Evolutionary conservation across 1,140 invertebrate genomes (phyloP).

Genomic region (Pemphigus obesinymphae): DNA sequence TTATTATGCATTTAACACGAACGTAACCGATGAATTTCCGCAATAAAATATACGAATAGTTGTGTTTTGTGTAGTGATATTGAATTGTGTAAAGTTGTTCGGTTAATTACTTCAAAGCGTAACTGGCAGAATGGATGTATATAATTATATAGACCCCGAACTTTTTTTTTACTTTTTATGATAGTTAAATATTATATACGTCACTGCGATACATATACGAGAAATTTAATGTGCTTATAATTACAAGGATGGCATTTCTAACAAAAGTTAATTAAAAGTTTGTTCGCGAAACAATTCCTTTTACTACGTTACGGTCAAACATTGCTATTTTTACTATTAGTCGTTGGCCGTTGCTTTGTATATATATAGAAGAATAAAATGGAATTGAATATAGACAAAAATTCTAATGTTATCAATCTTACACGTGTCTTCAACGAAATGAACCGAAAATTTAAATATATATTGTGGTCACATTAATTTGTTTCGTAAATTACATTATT

Average conservation of each 20-base stretch:
- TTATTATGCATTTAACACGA: background rate
- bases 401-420: too few species aligned
- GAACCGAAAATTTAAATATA: too few species aligned
- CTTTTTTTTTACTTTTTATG: background rate
- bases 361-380: background rate
- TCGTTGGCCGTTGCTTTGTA: background rate
- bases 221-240: background rate
- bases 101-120: background rate
- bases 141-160: too few species aligned
- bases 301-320: background rate
- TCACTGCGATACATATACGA: background rate
- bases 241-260: background rate
- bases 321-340: background rate
- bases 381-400: background rate
- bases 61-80: background rate
- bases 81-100: background rate
- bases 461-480: too few species aligned
- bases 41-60: background rate
- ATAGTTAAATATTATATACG: too few species aligned
- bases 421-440: too few species aligned
- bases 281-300: background rate
- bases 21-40: background rate
- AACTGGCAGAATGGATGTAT: background rate
- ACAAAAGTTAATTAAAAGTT: slow-evolving; percentile 4
- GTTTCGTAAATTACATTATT: too few species aligned